Conservation (phyloP, 2,113 vertebrate genomes). For the Ciconia stormi region DNA sequence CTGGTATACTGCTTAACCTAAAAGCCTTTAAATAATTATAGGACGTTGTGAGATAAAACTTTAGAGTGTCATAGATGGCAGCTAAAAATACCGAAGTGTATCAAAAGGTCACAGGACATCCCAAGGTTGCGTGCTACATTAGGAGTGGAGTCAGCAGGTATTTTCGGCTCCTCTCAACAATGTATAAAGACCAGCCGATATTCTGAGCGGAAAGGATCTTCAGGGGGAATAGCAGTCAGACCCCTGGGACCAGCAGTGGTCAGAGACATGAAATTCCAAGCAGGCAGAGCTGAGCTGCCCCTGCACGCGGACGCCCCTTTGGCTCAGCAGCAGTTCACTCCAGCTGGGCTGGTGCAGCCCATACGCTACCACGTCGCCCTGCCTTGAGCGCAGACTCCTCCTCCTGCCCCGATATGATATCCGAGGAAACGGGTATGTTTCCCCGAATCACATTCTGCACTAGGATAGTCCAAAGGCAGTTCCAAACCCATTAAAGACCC, state of each 20-base stretch:
- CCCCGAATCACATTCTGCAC: not conserved
- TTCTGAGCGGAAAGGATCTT: not conserved
- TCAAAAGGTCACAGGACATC: not conserved
- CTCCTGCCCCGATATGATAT: rapidly evolving
- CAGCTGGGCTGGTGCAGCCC: not conserved
- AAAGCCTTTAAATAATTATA: not conserved
- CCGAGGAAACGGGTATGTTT: not conserved
- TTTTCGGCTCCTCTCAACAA: not conserved
- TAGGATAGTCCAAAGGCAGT: not conserved
- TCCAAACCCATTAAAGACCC: not conserved
- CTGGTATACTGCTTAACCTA: not conserved
- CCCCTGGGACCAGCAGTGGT: not conserved
- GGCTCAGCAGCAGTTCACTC: not conserved
- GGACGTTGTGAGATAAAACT: not conserved
- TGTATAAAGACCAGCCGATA: not conserved
- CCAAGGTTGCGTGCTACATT: not conserved
- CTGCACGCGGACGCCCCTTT: rapidly evolving
- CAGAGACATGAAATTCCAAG: not conserved
- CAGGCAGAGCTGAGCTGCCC: not conserved
- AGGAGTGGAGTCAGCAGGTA: not conserved
- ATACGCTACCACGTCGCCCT: rapidly evolving
- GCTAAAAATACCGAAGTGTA: not conserved
- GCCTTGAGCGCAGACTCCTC: not conserved
- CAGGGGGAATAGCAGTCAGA: not conserved
- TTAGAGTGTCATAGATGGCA: not conserved